Percentiles rank a stretch among this genome's conserved stretches.
Evolutionary conservation across 1,140 invertebrate genomes (phyloP).

Genomic region (Drosophila santomea): DNA sequence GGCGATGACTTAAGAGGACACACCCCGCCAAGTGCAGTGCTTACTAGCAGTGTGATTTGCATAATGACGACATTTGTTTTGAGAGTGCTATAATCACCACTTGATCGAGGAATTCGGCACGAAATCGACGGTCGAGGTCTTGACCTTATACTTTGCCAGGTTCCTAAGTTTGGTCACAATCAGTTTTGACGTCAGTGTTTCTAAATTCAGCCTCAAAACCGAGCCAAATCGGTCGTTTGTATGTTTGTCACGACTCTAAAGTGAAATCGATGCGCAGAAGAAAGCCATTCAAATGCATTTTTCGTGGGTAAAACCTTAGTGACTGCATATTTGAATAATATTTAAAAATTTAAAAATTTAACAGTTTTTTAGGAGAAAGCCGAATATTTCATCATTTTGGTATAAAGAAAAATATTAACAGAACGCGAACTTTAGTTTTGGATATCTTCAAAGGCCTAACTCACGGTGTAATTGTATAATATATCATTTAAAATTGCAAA

Average conservation of each 20-base stretch:
- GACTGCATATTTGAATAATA: constrained; percentile 18
- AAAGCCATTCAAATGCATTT: constrained; percentile 36
- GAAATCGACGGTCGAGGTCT: constrained; percentile 14
- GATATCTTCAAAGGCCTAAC: neutral
- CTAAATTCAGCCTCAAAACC: constrained; percentile 32
- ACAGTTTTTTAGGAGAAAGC: neutral
- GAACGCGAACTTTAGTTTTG: neutral
- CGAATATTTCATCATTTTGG: neutral
- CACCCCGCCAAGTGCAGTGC: constrained; percentile 25
- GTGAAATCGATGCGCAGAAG: constrained; percentile 56
- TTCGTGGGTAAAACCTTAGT: constrained; percentile 4
- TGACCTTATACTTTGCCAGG: constrained; percentile 11
- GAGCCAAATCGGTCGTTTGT: constrained; percentile 49
- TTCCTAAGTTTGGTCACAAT: constrained; percentile 46
- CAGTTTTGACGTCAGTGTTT: constrained; percentile 35
- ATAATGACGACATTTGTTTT: constrained; percentile 58
- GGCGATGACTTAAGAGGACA: constrained; percentile 52
- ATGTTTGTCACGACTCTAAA: constrained; percentile 70
- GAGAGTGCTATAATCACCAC: constrained; percentile 13
- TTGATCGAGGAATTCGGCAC: constrained; percentile 19
- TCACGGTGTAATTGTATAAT: neutral
- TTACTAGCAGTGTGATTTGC: constrained; percentile 38
- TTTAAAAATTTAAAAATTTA: too few relatives aligned
- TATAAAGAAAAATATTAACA: neutral
- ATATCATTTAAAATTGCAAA: neutral